Evolutionary conservation across 2,797 vertebrate species (phyloP).

Genomic region (Labroides dimidiatus): DNA sequence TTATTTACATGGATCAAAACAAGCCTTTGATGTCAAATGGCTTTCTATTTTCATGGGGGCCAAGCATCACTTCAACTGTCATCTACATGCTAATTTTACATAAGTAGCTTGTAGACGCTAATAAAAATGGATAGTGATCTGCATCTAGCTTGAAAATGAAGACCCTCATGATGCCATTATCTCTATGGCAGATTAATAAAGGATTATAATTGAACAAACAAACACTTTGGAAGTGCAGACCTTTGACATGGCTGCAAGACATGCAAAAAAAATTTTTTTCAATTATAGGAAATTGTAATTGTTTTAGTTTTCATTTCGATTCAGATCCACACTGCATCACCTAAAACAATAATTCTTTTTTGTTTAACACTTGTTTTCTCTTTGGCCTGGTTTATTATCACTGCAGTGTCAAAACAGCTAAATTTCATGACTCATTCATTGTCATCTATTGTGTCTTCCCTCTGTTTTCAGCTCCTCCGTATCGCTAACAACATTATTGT

Average conservation of each 20-base stretch:
- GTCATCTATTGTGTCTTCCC: too few species aligned
- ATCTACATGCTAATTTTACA: slow-evolving; percentile 5
- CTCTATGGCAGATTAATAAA: slow-evolving; percentile 6
- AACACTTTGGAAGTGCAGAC: background rate
- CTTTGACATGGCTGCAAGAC: background rate
- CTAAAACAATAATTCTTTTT: too few species aligned
- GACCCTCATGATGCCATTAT: background rate
- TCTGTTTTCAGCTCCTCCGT: too few species aligned
- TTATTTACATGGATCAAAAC: slow-evolving; percentile 10
- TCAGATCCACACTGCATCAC: too few species aligned
- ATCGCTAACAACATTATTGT: too few species aligned
- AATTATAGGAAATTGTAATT: too few species aligned
- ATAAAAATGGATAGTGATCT: background rate
- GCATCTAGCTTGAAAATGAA: background rate
- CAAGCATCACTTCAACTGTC: background rate
- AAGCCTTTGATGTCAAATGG: slow-evolving; percentile 9
- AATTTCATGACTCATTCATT: too few species aligned
- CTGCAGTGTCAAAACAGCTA: too few species aligned
- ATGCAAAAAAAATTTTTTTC: too few species aligned
- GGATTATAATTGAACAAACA: background rate
- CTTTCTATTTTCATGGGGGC: slow-evolving; percentile 10
- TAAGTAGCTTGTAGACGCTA: background rate
- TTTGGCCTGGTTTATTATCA: too few species aligned
- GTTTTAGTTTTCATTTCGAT: too few species aligned
- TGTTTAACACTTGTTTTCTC: too few species aligned